Evolutionary conservation across 2,797 vertebrate species (phyloP).

Genomic region (Tadarida brasiliensis): DNA sequence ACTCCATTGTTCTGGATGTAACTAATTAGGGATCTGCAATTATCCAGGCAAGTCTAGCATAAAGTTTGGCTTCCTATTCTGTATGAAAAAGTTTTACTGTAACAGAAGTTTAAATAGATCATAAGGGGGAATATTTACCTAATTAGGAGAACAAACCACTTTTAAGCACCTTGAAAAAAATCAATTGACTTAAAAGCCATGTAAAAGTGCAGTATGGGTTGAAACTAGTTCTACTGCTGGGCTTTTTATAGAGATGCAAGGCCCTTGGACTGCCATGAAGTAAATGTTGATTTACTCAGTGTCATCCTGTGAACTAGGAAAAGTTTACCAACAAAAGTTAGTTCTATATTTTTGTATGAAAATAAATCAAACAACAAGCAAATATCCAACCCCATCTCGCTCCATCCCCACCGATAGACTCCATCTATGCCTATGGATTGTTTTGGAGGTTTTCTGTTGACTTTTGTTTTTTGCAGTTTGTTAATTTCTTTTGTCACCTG

Average conservation of each 20-base stretch:
- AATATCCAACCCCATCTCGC: background rate
- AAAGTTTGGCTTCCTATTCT: slow-evolving; percentile 50
- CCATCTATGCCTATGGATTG: background rate
- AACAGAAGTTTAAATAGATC: slow-evolving; percentile 60
- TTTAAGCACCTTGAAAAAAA: slow-evolving; percentile 51
- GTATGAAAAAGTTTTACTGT: slow-evolving; percentile 56
- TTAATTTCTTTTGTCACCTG: slow-evolving; percentile 31
- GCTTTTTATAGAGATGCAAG: background rate
- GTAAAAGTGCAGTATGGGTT: background rate
- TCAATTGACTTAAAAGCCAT: background rate
- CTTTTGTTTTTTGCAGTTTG: background rate
- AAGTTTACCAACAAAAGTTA: background rate
- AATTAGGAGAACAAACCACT: slow-evolving; percentile 62
- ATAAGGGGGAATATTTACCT: slow-evolving; percentile 51
- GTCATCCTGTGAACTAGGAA: background rate
- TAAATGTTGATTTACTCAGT: background rate
- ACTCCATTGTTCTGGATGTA: slow-evolving; percentile 56
- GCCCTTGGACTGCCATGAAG: background rate
- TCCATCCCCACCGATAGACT: background rate
- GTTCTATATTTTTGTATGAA: background rate
- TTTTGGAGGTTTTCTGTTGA: slow-evolving; percentile 40
- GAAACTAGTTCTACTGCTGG: background rate
- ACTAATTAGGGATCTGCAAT: slow-evolving; percentile 69
- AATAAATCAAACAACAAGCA: background rate
- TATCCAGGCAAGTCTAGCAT: slow-evolving; percentile 51